Evolutionary conservation across 2,797 vertebrate genomes (phyloP).

Genomic region (Brotula barbata): DNA sequence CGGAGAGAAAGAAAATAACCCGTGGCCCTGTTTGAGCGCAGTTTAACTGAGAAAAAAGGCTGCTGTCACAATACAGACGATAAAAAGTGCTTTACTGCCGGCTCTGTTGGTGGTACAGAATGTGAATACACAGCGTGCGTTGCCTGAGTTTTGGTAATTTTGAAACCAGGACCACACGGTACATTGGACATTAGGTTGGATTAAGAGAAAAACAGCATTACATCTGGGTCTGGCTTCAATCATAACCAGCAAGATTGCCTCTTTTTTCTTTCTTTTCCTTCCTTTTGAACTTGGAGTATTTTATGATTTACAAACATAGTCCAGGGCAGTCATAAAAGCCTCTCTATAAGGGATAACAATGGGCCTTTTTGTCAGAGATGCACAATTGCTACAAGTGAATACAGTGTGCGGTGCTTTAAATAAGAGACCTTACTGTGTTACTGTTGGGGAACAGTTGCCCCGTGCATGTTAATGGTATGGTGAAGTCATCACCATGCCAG

Average conservation of each 20-base stretch:
- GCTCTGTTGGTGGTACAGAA: slow-evolving; percentile 28
- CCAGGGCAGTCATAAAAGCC: slow-evolving; percentile 44
- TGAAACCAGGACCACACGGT: slow-evolving; percentile 53
- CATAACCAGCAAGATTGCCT: slow-evolving; percentile 59
- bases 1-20: slow-evolving; percentile 10
- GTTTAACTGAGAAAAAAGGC: slow-evolving; percentile 46
- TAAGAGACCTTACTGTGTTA: too few species aligned
- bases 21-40: slow-evolving; percentile 27
- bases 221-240: slow-evolving; percentile 56
- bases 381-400: slow-evolving; percentile 50
- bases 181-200: slow-evolving; percentile 59
- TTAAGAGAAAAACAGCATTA: slow-evolving; percentile 61
- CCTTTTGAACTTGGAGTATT: slow-evolving; percentile 52
- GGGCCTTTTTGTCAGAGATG: slow-evolving; percentile 49
- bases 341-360: slow-evolving; percentile 53
- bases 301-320: slow-evolving; percentile 47
- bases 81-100: slow-evolving; percentile 41
- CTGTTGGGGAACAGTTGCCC: slow-evolving; percentile 48
- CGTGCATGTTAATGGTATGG: slow-evolving; percentile 57
- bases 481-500: too few species aligned
- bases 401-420: slow-evolving; percentile 54
- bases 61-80: slow-evolving; percentile 53
- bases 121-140: slow-evolving; percentile 41
- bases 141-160: slow-evolving; percentile 48
- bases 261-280: slow-evolving; percentile 55